Evolutionary conservation across 2,113 vertebrate genomes (phyloP).

Genomic region (Ceyx melanurus): DNA sequence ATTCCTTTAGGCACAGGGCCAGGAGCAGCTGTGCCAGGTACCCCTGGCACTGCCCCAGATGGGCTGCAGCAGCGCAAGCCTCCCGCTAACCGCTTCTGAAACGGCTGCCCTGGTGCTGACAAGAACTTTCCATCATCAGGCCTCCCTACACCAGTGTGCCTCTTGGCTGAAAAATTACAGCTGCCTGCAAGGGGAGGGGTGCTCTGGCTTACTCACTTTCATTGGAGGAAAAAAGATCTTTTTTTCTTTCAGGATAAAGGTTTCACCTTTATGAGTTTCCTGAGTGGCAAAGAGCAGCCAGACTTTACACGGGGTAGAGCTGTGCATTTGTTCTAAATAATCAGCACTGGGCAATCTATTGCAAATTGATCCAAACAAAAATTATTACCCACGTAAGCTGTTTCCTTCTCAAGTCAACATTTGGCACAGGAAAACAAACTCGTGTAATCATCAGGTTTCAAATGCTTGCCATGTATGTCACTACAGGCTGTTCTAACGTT

Average conservation of each 20-base stretch:
- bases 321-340: conserved; percentile 53
- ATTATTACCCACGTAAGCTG: neutral
- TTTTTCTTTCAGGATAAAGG: conserved; percentile 43
- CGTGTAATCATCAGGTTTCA: conserved; percentile 48
- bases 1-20: conserved; percentile 39
- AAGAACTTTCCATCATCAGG: conserved; percentile 56
- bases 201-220: conserved; percentile 37
- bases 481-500: neutral
- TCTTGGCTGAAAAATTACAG: conserved; percentile 39
- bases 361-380: conserved; percentile 44
- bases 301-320: conserved; percentile 14
- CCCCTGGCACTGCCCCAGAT: conserved; percentile 6
- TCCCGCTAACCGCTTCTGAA: conserved; percentile 8
- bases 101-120: neutral
- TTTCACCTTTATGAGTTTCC: conserved; percentile 56
- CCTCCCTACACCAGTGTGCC: conserved; percentile 23
- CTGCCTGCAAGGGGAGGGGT: conserved; percentile 11
- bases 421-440: conserved; percentile 37
- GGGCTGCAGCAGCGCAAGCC: neutral
- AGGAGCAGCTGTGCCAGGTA: conserved; percentile 44
- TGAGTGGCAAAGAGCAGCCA: conserved; percentile 27
- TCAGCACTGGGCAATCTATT: conserved; percentile 20
- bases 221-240: neutral
- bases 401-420: conserved; percentile 1
- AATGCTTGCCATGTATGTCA: neutral